These are phyloP conservation scores for Zaprionus africanus DNA, from an alignment of 1,140 invertebrate genomes.

Conservation along the genomic window DNA sequence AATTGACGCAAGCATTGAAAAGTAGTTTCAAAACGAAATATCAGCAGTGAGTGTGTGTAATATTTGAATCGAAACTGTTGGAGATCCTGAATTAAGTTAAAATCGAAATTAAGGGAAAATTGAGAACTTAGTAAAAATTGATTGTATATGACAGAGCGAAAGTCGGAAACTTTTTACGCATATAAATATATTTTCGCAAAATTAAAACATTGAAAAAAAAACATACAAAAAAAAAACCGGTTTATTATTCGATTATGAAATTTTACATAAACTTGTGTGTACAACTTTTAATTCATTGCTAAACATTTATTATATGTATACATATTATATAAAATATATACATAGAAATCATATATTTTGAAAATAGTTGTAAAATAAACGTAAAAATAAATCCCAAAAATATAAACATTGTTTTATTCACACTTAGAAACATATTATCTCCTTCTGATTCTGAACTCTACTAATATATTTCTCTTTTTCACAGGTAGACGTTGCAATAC, in stretches of 20 bases:
- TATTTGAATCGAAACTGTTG: conserved; percentile 20
- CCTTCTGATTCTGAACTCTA: conserved; percentile 18
- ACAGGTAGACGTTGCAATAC: conserved; percentile 14
- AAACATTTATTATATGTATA: conserved; percentile 69
- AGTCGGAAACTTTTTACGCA: conserved; percentile 37
- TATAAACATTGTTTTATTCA: conserved; percentile 29
- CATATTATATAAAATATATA: conserved; percentile 42
- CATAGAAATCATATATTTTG: conserved; percentile 74
- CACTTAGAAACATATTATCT: neutral
- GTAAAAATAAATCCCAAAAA: conserved; percentile 59
- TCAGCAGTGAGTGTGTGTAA: conserved; percentile 19
- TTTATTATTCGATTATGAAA: conserved; percentile 36
- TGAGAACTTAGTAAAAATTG: conserved; percentile 65
- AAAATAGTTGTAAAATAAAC: conserved; percentile 72
- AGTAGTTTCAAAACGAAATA: conserved; percentile 11
- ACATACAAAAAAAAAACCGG: conserved; percentile 16
- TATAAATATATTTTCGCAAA: conserved; percentile 57
- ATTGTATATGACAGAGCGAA: conserved; percentile 53
- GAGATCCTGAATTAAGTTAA: neutral
- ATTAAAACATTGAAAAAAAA: conserved; percentile 30
- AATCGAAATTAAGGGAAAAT: conserved; percentile 4
- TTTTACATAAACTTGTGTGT: conserved; percentile 61
- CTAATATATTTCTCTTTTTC: conserved; percentile 68
- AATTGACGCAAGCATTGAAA: conserved; percentile 27
- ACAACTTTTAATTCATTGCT: conserved; percentile 67